Conservation (phyloP, 2,797 vertebrate genomes). For the Pagetopsis macropterus region DNA sequence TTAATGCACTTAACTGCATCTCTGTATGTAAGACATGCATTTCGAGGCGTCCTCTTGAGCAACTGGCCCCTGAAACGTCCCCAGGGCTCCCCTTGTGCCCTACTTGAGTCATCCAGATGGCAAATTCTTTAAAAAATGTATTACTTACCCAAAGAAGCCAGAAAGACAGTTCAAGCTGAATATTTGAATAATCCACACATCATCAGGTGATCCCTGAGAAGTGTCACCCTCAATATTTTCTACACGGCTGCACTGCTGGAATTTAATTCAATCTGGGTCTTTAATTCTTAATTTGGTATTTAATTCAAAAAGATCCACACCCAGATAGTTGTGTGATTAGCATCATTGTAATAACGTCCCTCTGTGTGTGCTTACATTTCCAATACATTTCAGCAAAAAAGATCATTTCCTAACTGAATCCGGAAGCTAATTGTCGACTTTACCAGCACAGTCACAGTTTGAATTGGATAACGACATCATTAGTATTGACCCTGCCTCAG, state of each 20-base stretch:
- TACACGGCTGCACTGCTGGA: conserved; percentile 11
- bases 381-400: conserved; percentile 41
- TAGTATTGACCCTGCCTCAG: conserved; percentile 69
- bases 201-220: conserved; percentile 16
- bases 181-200: conserved; percentile 32
- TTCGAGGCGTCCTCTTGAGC: conserved; percentile 20
- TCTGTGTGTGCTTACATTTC: conserved; percentile 28
- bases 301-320: conserved; percentile 37
- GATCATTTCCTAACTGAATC: conserved; percentile 48
- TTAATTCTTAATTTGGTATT: conserved; percentile 25
- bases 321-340: conserved; percentile 31
- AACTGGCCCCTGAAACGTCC: conserved; percentile 15
- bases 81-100: conserved; percentile 27
- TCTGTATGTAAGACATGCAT: conserved; percentile 38
- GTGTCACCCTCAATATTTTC: conserved; percentile 2
- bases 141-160: conserved; percentile 32
- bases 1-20: neutral
- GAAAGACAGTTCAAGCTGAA: conserved; percentile 33
- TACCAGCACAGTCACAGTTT: conserved; percentile 50
- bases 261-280: neutral
- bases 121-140: conserved; percentile 31
- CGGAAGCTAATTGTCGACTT: conserved; percentile 54
- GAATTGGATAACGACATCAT: conserved; percentile 51
- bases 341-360: conserved; percentile 15
- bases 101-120: conserved; percentile 38